Percentiles rank a stretch among this genome's conserved stretches.
phyloP scores from a whole-genome alignment of 2,113 vertebrate genomes.

The Plecturocebus donacophilus region DNA sequence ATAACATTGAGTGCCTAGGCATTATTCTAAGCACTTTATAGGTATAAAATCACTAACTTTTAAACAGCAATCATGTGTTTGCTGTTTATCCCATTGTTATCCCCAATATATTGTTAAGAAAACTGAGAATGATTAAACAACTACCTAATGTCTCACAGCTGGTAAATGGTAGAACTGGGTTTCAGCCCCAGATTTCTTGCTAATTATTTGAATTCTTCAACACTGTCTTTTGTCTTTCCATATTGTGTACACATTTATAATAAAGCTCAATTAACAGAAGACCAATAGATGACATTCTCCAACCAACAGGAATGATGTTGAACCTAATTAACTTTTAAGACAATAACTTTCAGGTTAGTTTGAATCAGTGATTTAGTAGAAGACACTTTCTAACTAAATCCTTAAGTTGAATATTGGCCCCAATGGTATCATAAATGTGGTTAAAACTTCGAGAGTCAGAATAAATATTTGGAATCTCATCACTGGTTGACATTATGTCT shows the following conservation, averaged over 20 bases:
- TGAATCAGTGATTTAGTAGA: slow-evolving; percentile 6
- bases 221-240: not conserved
- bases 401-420: not conserved
- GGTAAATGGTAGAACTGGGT: too few relatives aligned
- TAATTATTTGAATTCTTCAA: not conserved
- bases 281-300: not conserved
- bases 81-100: not conserved
- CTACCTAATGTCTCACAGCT: too few relatives aligned
- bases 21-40: not conserved
- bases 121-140: not conserved
- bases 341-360: not conserved
- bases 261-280: not conserved
- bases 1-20: not conserved
- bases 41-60: not conserved
- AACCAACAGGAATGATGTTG: not conserved
- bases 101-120: not conserved
- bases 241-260: not conserved
- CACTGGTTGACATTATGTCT: not conserved
- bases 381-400: not conserved
- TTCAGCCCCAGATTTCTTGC: not conserved
- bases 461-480: not conserved
- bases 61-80: not conserved
- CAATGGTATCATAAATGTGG: not conserved
- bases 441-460: not conserved
- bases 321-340: not conserved